Evolutionary conservation across 2,888 invertebrate genomes (phyloP), one percentile per base, ranked within the genome.

Genomic region (Harmothoe impar): DNA sequence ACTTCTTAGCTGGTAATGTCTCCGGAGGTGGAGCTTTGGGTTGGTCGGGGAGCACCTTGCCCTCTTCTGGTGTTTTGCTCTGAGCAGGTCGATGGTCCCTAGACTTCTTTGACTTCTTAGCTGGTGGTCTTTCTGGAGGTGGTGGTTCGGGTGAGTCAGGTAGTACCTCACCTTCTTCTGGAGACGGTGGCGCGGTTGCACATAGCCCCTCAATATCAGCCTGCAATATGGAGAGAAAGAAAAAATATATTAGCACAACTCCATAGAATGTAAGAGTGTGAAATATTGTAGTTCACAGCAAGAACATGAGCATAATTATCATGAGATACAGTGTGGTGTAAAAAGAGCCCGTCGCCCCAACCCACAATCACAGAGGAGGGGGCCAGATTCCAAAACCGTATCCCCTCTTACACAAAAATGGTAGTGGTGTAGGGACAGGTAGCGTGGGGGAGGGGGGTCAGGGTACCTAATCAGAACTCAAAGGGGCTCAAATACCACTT

Each of bases 151-250:
- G 81, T 3, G 52, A 29, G n/a, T 86, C 86, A 29, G 20, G 52
- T 52, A 86, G 10, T n/a, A 86, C 86, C 54, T 86, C 86, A 31
- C 86, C 86, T 29, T 86, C 86, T 54, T 86, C 86, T n/a, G 86
- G 86, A 0, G 86, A 86, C 25, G 12, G 25, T n/a, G 52, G 52
- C 0, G 25, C 86, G 0, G 54, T 54, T 1, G 25, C 86, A 52
- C 52, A 86, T 25, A 86, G 86, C 29, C 86, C 86, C 10, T 86
- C 86, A 15, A 86, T 86, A 10, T 86, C 86, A 29, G 86, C 54
- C 86, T 86, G 86, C 1, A 78, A 78, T 33, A n/a, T 72, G 29
- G 29, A 72, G 15, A 62, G 5, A 62, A 20, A 72, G 15, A 62
- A 3, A 62, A 20, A 62, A 62, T 1, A 62, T 62, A 5, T 62